Evolutionary conservation across 1,140 invertebrate genomes (phyloP).

Genomic region (Manduca sexta): DNA sequence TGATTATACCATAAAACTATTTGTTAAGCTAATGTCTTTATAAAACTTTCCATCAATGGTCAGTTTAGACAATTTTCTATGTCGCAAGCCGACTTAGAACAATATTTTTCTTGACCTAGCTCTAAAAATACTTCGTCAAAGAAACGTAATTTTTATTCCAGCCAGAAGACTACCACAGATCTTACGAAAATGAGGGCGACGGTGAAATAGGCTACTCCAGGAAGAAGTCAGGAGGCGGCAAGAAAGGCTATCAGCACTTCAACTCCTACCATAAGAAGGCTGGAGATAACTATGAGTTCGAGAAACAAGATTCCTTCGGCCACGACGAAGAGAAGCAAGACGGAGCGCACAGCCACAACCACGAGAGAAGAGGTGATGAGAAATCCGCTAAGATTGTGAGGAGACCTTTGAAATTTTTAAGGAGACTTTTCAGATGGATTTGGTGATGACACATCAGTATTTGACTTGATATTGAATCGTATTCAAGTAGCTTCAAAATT

Average conservation of each 20-base stretch:
- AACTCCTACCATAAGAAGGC: constrained; percentile 82
- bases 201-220: constrained; percentile 79
- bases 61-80: no score
- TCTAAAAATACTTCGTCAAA: no score
- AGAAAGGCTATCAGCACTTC: constrained; percentile 80
- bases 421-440: constrained; percentile 31
- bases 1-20: no score
- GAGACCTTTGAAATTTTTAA: constrained; percentile 32
- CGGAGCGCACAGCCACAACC: constrained; percentile 51
- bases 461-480: no score
- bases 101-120: no score
- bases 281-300: constrained; percentile 80
- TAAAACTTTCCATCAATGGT: no score
- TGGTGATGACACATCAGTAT: constrained; percentile 3
- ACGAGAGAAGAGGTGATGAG: constrained; percentile 54
- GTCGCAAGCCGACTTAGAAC: no score
- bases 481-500: no score
- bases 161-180: constrained; percentile 59
- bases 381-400: constrained; percentile 24
- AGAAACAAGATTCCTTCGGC: constrained; percentile 78
- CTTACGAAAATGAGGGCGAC: constrained; percentile 71
- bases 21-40: no score
- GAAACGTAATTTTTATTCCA: constrained; percentile 19
- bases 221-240: constrained; percentile 76
- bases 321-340: constrained; percentile 26